These are phyloP conservation scores for Podarcis lilfordi DNA, from an alignment of 2,797 vertebrate species.

Conservation along the genomic window DNA sequence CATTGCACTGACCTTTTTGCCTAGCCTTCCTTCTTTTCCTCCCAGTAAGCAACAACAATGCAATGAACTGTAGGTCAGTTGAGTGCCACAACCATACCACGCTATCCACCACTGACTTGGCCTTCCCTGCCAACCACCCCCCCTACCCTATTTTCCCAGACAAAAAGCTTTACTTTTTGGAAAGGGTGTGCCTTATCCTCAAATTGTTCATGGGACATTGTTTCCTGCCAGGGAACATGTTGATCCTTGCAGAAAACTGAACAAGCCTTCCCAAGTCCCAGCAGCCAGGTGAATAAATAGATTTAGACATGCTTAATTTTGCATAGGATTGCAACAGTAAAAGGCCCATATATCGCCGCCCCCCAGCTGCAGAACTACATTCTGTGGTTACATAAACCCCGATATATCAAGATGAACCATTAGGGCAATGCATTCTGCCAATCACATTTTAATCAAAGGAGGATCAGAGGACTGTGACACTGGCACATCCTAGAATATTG, in stretches of 20 bases:
- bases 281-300: background rate
- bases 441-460: background rate
- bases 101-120: no score
- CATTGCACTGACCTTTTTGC: no score
- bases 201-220: no score
- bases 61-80: no score
- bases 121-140: background rate
- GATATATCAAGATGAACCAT: background rate
- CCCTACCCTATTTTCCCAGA: background rate
- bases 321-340: background rate
- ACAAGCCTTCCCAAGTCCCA: background rate
- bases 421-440: background rate
- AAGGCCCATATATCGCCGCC: background rate
- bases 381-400: background rate
- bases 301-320: background rate
- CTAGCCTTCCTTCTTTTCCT: no score
- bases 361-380: background rate
- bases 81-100: no score
- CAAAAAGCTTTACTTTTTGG: no score
- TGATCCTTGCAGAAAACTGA: no score
- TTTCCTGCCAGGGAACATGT: no score
- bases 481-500: background rate
- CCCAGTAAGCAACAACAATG: no score
- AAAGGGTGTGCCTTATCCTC: no score
- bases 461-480: background rate